Conservation (phyloP, 1,140 invertebrate genomes). For the Dreissena polymorpha region DNA sequence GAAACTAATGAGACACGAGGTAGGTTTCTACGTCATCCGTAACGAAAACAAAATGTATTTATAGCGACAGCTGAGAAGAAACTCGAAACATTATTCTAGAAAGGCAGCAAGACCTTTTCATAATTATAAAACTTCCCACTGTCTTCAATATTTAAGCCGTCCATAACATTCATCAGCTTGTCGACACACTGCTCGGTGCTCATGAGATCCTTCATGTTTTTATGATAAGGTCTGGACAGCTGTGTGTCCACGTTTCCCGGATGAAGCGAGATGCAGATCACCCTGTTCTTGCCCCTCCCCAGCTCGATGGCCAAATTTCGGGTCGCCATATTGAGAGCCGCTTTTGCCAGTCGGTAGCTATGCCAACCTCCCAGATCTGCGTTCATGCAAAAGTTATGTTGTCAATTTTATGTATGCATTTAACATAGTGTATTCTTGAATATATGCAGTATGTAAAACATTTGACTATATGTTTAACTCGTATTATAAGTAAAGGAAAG, state of each 20-base stretch:
- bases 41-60: no score
- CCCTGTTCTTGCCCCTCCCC: conserved; percentile 70
- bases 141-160: conserved; percentile 69
- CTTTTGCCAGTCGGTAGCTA: conserved; percentile 76
- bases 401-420: no score
- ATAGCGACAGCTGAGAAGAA: background rate
- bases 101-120: conserved; percentile 66
- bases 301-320: conserved; percentile 76
- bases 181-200: conserved; percentile 71
- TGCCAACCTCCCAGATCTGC: conserved; percentile 77
- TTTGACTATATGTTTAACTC: no score
- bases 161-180: conserved; percentile 71
- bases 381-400: conserved; percentile 9
- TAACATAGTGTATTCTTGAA: no score
- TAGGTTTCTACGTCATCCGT: no score
- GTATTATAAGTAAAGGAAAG: no score
- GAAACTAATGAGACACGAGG: no score
- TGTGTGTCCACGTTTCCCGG: conserved; percentile 77
- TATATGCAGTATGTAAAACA: no score
- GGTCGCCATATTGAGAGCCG: conserved; percentile 77
- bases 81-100: conserved; percentile 41
- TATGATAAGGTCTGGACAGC: conserved; percentile 76
- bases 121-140: conserved; percentile 73
- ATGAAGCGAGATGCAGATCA: conserved; percentile 74
- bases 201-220: conserved; percentile 74